A percentile compares a stretch with the other conserved stretches of the same genome.
phyloP scores from a whole-genome alignment of 2,888 invertebrate species.

The Ypsolopha scabrella region DNA sequence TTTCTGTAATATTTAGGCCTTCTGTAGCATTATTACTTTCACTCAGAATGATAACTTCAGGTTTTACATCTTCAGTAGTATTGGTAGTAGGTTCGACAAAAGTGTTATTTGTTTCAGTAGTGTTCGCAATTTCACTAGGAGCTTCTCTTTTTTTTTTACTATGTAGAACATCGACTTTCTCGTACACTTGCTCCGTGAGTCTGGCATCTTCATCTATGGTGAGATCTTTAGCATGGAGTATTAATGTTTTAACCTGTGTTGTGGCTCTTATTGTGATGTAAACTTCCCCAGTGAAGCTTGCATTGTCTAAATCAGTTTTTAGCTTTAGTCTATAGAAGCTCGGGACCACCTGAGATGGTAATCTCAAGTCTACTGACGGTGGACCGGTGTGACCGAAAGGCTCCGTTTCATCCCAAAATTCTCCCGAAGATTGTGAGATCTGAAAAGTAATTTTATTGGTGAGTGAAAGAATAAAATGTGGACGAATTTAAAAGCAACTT shows the following conservation, averaged over 20 bases:
- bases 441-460: constrained; percentile 15
- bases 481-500: neutral
- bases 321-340: constrained; percentile 69
- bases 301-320: constrained; percentile 57
- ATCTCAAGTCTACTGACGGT: constrained; percentile 41
- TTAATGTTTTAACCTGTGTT: constrained; percentile 44
- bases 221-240: constrained; percentile 64
- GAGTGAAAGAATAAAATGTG: neutral
- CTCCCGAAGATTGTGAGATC: constrained; percentile 31
- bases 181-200: constrained; percentile 58
- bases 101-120: constrained; percentile 9
- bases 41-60: too few relatives aligned
- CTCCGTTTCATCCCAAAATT: constrained; percentile 54
- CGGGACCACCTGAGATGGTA: constrained; percentile 64
- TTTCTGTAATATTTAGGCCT: too few relatives aligned
- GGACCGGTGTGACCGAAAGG: constrained; percentile 36
- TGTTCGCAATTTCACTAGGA: constrained; percentile 3
- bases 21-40: too few relatives aligned
- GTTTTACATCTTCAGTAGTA: neutral
- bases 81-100: constrained; percentile 4
- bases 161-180: constrained; percentile 23
- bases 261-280: constrained; percentile 56
- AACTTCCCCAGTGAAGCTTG: constrained; percentile 50
- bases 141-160: constrained; percentile 1
- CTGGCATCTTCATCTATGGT: constrained; percentile 39